Evolutionary conservation across 2,888 invertebrate genomes (phyloP).

Genomic region (Hirtodrosophila alboralis): DNA sequence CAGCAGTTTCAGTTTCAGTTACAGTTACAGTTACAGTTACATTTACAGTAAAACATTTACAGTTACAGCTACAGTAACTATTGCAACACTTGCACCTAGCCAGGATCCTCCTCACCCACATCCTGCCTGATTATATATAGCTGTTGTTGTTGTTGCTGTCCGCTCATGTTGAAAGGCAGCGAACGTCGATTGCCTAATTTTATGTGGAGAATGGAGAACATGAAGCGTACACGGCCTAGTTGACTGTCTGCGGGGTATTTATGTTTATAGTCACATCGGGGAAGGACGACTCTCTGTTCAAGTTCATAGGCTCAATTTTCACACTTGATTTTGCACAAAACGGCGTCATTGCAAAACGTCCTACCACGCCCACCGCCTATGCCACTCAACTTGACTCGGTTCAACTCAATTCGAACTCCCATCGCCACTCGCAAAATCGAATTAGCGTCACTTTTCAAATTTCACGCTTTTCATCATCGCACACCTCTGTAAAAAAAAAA

Average conservation of each 20-base stretch:
- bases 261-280: too few relatives aligned
- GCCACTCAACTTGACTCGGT: constrained; percentile 23
- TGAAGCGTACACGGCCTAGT: too few relatives aligned
- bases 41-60: constrained; percentile 11
- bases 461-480: constrained; percentile 59
- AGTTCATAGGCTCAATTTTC: constrained; percentile 67
- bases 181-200: constrained; percentile 63
- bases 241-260: too few relatives aligned
- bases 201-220: constrained; percentile 31
- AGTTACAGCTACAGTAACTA: constrained; percentile 6
- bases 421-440: constrained; percentile 54
- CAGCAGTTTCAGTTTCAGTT: constrained; percentile 54
- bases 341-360: constrained; percentile 16
- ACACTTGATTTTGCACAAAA: constrained; percentile 64
- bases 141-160: constrained; percentile 23
- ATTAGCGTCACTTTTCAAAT: constrained; percentile 74
- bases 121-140: constrained; percentile 63
- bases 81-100: constrained; percentile 47
- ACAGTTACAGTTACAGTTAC: constrained; percentile 12
- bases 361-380: constrained; percentile 1
- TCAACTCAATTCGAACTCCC: constrained; percentile 17
- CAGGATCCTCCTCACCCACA: constrained; percentile 26
- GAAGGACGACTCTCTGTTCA: too few relatives aligned
- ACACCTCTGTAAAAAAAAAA: constrained; percentile 17
- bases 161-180: constrained; percentile 55